phyloP scores from a whole-genome alignment of 2,797 vertebrate species.

The Hemibagrus guttatus region DNA sequence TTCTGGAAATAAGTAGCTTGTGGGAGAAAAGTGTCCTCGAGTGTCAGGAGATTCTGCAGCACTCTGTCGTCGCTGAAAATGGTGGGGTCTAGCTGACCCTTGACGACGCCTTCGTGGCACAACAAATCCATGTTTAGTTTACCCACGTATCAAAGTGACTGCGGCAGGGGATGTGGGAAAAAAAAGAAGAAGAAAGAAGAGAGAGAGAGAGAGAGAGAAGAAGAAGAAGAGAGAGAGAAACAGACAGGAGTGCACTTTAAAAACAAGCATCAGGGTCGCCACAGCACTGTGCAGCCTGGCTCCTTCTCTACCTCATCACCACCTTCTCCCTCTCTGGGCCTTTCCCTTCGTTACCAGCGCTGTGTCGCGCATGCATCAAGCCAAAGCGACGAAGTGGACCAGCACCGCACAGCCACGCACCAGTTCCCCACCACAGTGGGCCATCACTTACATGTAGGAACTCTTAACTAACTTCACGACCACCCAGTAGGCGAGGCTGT shows the following conservation, averaged over 20 bases:
- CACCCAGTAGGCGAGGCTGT: conserved; percentile 33
- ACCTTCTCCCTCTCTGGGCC: background rate
- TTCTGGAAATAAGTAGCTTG: conserved; percentile 90
- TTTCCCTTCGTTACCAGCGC: background rate
- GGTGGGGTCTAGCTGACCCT: conserved; percentile 85
- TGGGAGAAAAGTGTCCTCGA: conserved; percentile 90
- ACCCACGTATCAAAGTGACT: conserved; percentile 42
- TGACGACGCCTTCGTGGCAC: conserved; percentile 80
- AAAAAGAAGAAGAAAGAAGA: conserved; percentile 48
- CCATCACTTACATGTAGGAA: conserved; percentile 11
- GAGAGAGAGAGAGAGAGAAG: conserved; percentile 37
- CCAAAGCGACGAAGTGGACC: background rate
- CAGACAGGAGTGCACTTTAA: background rate
- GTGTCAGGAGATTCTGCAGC: conserved; percentile 86
- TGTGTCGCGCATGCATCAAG: background rate
- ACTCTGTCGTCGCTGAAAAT: conserved; percentile 88
- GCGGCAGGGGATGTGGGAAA: conserved; percentile 1
- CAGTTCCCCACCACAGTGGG: background rate
- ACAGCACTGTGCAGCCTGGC: background rate
- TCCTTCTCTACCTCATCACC: conserved; percentile 24
- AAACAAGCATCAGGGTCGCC: conserved; percentile 6
- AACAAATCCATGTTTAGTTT: conserved; percentile 73
- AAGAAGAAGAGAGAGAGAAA: conserved; percentile 33
- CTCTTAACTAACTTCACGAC: conserved; percentile 15
- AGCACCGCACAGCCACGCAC: conserved; percentile 13